Base-by-base conservation (phyloP, 2,888 invertebrate species). In the Falcaria lacertinaria region DNA sequence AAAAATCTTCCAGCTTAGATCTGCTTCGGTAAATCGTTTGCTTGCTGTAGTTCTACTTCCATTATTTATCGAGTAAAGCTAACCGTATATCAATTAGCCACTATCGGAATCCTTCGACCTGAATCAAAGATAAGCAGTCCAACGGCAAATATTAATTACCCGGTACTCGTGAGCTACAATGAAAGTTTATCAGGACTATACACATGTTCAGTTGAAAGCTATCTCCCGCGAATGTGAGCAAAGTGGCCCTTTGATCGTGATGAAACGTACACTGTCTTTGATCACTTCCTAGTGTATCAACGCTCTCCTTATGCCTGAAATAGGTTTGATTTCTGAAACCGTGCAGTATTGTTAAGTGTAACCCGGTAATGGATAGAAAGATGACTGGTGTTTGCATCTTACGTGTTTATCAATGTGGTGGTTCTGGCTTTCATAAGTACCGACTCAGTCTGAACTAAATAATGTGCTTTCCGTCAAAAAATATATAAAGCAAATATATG, bases 191-290 rank as follows among this genome's bases (percentile, higher is more conserved):
- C 38, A 44, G 45, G 44, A 52, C 45, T 44, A 45, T 47, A 39
- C 47, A 45, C 45, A 50, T 52, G 48, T 37, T 28, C 43, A 44
- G 45, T 43, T 50, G 55, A 57, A 44, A 54, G 52, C 52, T 57
- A 63, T 69, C 62, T 54, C 41, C 35, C 16, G 45, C 44, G 56
- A 60, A 46, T 63, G 61, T 60, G 64, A 47, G 19, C 60, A 75
- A 69, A 80, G 81, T 74, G 67, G 60, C 58, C 49, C 80, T 81
- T 82, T 82, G 74, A 82, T 80, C 69, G 50, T 45, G 44, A 52
- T 65, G 69, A 60, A 71, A 73, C 64, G 53, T 48, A 67, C 54
- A 69, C 70, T 64, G 60, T 50, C 54, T 54, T 43, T 22, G 22
- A 48, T 46, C 48, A 58, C 78, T 80, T 82, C 80, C 81, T 80